Conservation (phyloP, 2,888 invertebrate species). For the Chrysodeixis includens region DNA sequence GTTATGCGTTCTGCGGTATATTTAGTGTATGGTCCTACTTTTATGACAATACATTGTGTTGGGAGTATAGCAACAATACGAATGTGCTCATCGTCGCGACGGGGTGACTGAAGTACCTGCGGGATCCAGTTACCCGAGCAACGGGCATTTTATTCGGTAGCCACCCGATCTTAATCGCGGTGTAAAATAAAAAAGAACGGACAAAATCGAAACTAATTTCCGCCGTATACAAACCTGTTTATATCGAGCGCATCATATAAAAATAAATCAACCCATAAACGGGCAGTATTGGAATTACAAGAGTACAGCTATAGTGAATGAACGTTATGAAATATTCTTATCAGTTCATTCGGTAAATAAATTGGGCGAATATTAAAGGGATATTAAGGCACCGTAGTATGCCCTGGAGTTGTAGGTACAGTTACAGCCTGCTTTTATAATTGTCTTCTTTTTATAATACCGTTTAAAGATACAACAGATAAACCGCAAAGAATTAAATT, state of each 20-base stretch:
- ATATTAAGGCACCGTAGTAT: background rate
- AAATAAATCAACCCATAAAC: slow-evolving; percentile 58
- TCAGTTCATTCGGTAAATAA: background rate
- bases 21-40: slow-evolving; percentile 17
- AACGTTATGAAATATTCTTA: background rate
- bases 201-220: slow-evolving; percentile 68
- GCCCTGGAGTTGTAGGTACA: slow-evolving; percentile 1
- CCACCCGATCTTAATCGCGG: slow-evolving; percentile 70
- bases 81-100: slow-evolving; percentile 62
- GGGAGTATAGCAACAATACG: slow-evolving; percentile 59
- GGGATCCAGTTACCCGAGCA: slow-evolving; percentile 70
- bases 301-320: slow-evolving; percentile 25
- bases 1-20: background rate
- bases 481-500: background rate
- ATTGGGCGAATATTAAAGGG: background rate
- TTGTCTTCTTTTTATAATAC: background rate
- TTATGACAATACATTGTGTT: slow-evolving; percentile 54
- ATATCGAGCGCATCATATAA: slow-evolving; percentile 56
- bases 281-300: slow-evolving; percentile 15
- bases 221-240: slow-evolving; percentile 64
- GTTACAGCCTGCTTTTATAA: background rate
- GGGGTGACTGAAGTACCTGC: slow-evolving; percentile 57
- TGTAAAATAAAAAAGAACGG: slow-evolving; percentile 63
- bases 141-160: slow-evolving; percentile 73
- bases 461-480: background rate